Evolutionary conservation across 1,140 invertebrate genomes (phyloP).

Genomic region (Aporrectodea caliginosa): DNA sequence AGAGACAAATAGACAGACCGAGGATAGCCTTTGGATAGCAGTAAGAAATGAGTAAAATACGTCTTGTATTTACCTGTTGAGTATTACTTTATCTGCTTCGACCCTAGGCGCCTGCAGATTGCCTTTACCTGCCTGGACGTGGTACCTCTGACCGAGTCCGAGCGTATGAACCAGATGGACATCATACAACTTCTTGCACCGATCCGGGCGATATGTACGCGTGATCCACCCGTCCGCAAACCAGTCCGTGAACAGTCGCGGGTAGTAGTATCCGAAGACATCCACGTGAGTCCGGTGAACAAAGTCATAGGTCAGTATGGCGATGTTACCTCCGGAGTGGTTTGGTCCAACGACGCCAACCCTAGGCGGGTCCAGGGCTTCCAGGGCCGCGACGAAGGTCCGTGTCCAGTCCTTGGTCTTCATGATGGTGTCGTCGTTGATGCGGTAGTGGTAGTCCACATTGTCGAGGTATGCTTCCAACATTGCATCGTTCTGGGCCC

Average conservation of each 20-base stretch:
- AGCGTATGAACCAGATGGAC: slow-evolving; percentile 21
- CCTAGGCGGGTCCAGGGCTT: slow-evolving; percentile 5
- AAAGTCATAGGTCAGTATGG: slow-evolving; percentile 27
- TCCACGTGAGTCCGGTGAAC: slow-evolving; percentile 26
- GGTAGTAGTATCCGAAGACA: slow-evolving; percentile 32
- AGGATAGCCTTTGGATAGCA: not conserved
- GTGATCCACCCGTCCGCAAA: slow-evolving; percentile 32
- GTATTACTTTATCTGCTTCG: not conserved
- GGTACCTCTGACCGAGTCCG: slow-evolving; percentile 16
- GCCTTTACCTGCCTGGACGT: not conserved
- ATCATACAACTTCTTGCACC: slow-evolving; percentile 8
- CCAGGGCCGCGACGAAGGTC: slow-evolving; percentile 24
- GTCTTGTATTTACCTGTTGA: not conserved
- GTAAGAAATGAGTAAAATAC: not conserved
- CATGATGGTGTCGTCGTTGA: slow-evolving; percentile 32
- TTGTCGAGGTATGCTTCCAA: slow-evolving; percentile 32
- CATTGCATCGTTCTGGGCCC: slow-evolving; percentile 35
- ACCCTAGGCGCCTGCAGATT: not conserved
- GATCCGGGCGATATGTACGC: slow-evolving; percentile 9
- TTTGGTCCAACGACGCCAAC: slow-evolving; percentile 22
- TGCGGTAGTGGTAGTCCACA: slow-evolving; percentile 29
- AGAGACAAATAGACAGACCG: not conserved
- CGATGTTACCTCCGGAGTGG: slow-evolving; percentile 13
- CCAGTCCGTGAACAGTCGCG: slow-evolving; percentile 33
- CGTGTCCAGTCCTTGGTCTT: slow-evolving; percentile 19